These are phyloP conservation scores for Sphaerophoria taeniata DNA, from an alignment of 2,888 invertebrate species.

Conservation along the genomic window DNA sequence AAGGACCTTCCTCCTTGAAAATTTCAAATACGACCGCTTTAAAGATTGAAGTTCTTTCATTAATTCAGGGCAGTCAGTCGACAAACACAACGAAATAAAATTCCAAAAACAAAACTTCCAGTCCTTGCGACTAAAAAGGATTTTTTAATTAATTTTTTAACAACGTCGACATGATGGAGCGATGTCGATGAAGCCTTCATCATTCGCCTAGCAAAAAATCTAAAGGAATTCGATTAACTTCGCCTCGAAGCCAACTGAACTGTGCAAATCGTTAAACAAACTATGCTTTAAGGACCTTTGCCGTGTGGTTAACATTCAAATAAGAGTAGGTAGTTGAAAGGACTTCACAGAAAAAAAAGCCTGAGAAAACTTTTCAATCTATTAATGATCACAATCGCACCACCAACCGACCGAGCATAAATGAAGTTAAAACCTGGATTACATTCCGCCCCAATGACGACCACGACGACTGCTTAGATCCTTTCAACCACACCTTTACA, in stretches of 20 bases:
- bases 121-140: slow-evolving; percentile 64
- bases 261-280: slow-evolving; percentile 21
- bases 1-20: too few relatives aligned
- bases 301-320: not conserved
- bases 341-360: not conserved
- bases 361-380: slow-evolving; percentile 64
- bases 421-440: slow-evolving; percentile 50
- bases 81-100: slow-evolving; percentile 33
- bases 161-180: slow-evolving; percentile 17
- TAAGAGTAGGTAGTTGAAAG: not conserved
- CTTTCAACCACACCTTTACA: slow-evolving; percentile 48
- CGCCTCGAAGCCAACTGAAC: slow-evolving; percentile 1
- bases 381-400: slow-evolving; percentile 72
- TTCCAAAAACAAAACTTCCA: slow-evolving; percentile 33
- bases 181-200: not conserved
- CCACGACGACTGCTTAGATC: slow-evolving; percentile 22
- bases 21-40: too few relatives aligned
- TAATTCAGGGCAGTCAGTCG: slow-evolving; percentile 72
- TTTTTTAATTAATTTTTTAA: slow-evolving; percentile 72
- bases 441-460: slow-evolving; percentile 39
- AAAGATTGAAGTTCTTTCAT: slow-evolving; percentile 55
- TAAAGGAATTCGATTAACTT: slow-evolving; percentile 61
- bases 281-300: not conserved
- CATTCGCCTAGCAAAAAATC: not conserved
- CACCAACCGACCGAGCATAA: slow-evolving; percentile 69